phyloP scores from a whole-genome alignment of 2,888 invertebrate genomes.

The Lepidocyrtinus sp. region DNA sequence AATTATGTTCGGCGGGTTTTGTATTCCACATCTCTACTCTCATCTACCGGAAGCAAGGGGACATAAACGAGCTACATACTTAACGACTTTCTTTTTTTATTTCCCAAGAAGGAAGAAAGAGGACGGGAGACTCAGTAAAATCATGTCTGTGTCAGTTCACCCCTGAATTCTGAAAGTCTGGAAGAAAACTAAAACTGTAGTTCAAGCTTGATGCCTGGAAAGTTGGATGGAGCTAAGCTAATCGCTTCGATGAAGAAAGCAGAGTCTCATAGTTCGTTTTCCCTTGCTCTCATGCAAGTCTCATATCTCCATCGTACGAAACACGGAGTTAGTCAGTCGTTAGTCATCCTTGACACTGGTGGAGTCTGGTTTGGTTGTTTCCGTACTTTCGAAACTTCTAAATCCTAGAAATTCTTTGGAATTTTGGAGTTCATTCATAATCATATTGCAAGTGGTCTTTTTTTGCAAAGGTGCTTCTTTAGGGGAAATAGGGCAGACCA shows the following conservation, averaged over 20 bases:
- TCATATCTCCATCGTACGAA: constrained; percentile 17
- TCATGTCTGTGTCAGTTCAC: neutral
- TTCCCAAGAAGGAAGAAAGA: too few relatives aligned
- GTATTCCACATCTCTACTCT: too few relatives aligned
- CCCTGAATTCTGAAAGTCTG: neutral
- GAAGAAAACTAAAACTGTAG: constrained; percentile 15
- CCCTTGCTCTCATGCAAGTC: too few relatives aligned
- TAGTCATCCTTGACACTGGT: constrained; percentile 33
- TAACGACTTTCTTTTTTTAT: too few relatives aligned
- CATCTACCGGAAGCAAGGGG: too few relatives aligned
- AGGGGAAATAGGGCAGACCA: neutral
- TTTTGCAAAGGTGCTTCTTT: neutral
- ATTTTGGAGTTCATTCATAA: constrained; percentile 7
- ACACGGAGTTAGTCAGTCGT: constrained; percentile 36
- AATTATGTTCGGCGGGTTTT: too few relatives aligned
- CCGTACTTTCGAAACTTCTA: neutral
- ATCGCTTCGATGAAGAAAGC: neutral
- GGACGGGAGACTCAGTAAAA: too few relatives aligned
- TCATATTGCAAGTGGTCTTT: constrained; percentile 8
- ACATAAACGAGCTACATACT: too few relatives aligned
- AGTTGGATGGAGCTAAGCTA: neutral
- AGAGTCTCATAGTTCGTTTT: neutral
- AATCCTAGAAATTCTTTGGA: neutral
- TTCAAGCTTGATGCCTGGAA: neutral
- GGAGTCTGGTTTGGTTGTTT: too few relatives aligned